Evolutionary conservation across 2,113 vertebrate species (phyloP).

Genomic region (Solea solea): DNA sequence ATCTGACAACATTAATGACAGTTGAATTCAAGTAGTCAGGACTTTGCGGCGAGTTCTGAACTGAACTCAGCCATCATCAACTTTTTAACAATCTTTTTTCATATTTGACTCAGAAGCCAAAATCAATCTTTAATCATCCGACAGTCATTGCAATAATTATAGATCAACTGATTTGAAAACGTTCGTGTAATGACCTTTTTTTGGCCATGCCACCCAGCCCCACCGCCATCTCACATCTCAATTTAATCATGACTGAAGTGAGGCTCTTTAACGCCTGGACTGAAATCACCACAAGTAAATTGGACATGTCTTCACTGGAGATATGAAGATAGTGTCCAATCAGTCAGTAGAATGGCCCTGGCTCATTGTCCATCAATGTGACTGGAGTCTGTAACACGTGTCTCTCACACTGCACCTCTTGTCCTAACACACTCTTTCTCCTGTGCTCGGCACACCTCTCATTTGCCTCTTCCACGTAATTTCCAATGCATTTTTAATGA

Average conservation of each 20-base stretch:
- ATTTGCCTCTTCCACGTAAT: conserved; percentile 47
- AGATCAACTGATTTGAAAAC: too few species aligned
- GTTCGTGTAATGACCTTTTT: too few species aligned
- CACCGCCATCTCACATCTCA: conserved; percentile 27
- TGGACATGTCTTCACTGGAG: conserved; percentile 55
- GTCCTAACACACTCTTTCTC: conserved; percentile 26
- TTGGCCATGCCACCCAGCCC: too few species aligned
- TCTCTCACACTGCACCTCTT: conserved; percentile 25
- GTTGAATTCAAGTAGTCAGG: too few species aligned
- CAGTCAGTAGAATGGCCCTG: conserved; percentile 43
- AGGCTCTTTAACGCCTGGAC: conserved; percentile 56
- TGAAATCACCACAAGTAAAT: conserved; percentile 60
- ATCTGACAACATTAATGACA: too few species aligned
- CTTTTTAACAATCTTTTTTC: too few species aligned
- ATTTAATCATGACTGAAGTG: conserved; percentile 29
- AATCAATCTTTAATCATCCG: too few species aligned
- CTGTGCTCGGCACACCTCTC: conserved; percentile 35
- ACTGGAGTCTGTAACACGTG: conserved; percentile 37
- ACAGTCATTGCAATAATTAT: too few species aligned
- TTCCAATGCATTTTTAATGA: conserved; percentile 61
- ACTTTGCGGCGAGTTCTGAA: too few species aligned
- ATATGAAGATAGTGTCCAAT: conserved; percentile 55
- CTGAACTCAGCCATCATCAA: too few species aligned
- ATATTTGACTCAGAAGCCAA: too few species aligned
- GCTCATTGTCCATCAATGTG: conserved; percentile 63